These are phyloP conservation scores for Arion vulgaris DNA, from an alignment of 1,140 invertebrate genomes.

Conservation along the genomic window DNA sequence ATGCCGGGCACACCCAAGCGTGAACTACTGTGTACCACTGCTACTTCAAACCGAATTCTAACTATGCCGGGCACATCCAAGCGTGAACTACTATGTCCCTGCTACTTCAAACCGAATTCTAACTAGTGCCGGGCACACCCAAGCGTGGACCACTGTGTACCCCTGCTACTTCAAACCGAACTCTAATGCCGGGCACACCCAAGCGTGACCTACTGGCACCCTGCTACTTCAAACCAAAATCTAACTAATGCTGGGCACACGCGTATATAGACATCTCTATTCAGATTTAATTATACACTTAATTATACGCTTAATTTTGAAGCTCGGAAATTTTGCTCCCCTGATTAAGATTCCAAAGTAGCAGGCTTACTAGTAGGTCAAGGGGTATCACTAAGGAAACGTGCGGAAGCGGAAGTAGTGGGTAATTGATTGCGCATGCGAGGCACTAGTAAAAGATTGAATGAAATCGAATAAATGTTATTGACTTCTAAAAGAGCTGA, in stretches of 20 bases:
- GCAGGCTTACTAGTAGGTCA: background rate
- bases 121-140: too few relatives aligned
- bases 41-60: too few relatives aligned
- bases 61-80: too few relatives aligned
- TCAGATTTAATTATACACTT: background rate
- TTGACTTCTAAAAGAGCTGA: background rate
- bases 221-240: too few relatives aligned
- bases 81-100: too few relatives aligned
- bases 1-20: too few relatives aligned
- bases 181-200: too few relatives aligned
- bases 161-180: too few relatives aligned
- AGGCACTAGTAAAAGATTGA: background rate
- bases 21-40: too few relatives aligned
- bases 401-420: background rate
- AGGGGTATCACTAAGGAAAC: background rate
- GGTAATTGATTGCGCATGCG: conserved; percentile 3
- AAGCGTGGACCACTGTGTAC: background rate
- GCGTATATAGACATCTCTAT: background rate
- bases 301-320: background rate
- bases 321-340: too few relatives aligned
- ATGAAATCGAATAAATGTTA: background rate
- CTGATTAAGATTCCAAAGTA: background rate
- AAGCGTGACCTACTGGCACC: too few relatives aligned
- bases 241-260: background rate
- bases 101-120: too few relatives aligned